Evolutionary conservation across 2,113 vertebrate genomes (phyloP), one percentile per base, ranked within the genome.

Genomic region (Brachyhypopomus occidentalis): DNA sequence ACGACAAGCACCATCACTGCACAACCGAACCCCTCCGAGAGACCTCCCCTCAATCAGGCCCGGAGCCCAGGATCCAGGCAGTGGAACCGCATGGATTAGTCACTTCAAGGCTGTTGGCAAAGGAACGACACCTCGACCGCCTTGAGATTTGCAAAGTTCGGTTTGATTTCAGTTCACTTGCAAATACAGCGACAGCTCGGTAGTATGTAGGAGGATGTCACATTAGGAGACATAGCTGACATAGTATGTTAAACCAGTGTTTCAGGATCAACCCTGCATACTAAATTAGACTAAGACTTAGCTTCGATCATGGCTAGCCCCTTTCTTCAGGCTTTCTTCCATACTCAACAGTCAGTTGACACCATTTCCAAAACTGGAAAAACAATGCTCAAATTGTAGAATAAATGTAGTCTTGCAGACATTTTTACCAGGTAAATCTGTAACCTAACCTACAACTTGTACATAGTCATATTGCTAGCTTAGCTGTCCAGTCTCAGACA

Each of bases 81-180:
- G 48, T 8, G 16, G 34, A 77, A 27, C 17, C 52, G 27, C 1
- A 9, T 2, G 20, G 64, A 70, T 59, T 59, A 48, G 36, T 67
- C 62, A 67, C 22, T 67, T 78, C 36, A 58, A 64, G 19, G 11
- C 20, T 6, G 0, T 63, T 25, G 5, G 45, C 16, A 4, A 67
- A 17, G 36, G 20, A 76, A n/a, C 16, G 1, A 9, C 20, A 22
- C 22, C 41, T 22, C 59, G n/a, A 60, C 59, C n/a, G n/a, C 8
- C n/a, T 60, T 23, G 16, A n/a, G 19, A 48, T 11, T 22, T 36
- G 52, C 20, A 6, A 75, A 20, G 11, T 75, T 75, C 22, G 25
- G 41, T 56, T 41, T 75, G 59, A 56, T 34, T 58, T 60, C 30
- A 17, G 12, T 75, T 73, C 71, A 73, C 23, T 30, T 45, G 41